Base-by-base conservation (phyloP, 2,888 invertebrate species). In the Thera obeliscata region DNA sequence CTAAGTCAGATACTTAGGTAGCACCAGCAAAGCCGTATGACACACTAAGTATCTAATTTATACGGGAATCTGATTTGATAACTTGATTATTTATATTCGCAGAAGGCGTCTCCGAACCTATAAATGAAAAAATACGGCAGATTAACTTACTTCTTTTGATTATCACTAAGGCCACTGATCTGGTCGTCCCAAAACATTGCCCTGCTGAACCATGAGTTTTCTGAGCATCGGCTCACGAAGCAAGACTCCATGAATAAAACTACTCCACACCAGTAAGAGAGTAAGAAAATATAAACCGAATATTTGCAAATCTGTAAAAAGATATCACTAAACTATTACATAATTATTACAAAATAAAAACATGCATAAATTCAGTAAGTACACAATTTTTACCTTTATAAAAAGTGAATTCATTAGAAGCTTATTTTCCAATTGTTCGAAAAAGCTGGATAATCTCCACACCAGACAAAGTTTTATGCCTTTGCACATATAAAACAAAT, bases 261-360 rank as follows among this genome's bases (percentile, higher is more conserved):
- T n/a, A 93, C 86, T n/a, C 94, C 93, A 62, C 89, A 91, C 93
- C 94, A 94, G 76, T 94, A 94, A 71, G 91, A 90, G 50, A 93
- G 79, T 36, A 94, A 78, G 63, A 86, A 76, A 60, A 94, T 85
- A 73, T 90, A 94, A 33, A 91, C 84, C 57, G 88, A 87, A 76
- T 94, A 94, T 79, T 94, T 94, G 1, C 87, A 71, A 50, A 93
- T 78, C 89, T 94, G 77, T 73, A 81, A 81, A 52, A 33, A 49
- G 3, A 49, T n/a, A 49, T 12, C 12, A 12, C 1, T 48, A 3
- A 49, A 49, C 6, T 46, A 46, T 46, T 46, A 9, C 8, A 46
- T 46, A 3, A 46, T 46, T 22, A 22, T 22, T 22, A 22, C 22
- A 22, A 22, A 22, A 22, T 22, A 22, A 22, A 22, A 22, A 22